A percentile compares a stretch with the other conserved stretches of the same genome.
Evolutionary conservation across 2,797 vertebrate species (phyloP).

Genomic region (Heteromormyrus szaboi): DNA sequence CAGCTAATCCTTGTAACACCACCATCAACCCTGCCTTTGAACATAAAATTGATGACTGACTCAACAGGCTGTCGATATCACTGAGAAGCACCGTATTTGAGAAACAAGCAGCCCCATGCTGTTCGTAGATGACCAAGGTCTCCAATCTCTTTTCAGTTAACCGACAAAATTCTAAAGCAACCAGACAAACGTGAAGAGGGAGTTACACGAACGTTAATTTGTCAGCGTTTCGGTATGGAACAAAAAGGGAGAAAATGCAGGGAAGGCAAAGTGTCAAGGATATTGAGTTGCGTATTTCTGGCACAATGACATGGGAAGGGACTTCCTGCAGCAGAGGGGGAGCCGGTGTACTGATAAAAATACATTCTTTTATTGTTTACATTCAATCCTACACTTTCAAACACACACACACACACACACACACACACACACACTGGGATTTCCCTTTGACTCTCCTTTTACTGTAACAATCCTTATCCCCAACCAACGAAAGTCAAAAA

Average conservation of each 20-base stretch:
- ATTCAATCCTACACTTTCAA: not conserved
- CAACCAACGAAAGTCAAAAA: not conserved
- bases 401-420: too few relatives aligned
- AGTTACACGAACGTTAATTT: not conserved
- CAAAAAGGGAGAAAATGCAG: not conserved
- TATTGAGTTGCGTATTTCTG: not conserved
- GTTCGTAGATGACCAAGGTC: not conserved
- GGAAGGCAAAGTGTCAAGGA: not conserved
- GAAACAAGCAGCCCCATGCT: not conserved
- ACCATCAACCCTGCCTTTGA: not conserved
- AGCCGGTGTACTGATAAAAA: not conserved
- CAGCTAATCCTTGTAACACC: not conserved
- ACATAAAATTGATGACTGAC: not conserved
- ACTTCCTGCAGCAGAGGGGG: not conserved
- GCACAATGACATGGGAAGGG: not conserved
- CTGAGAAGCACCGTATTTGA: not conserved
- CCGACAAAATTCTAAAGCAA: not conserved
- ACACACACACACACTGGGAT: not conserved
- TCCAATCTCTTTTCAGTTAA: not conserved
- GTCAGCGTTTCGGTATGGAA: not conserved
- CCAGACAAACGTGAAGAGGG: not conserved
- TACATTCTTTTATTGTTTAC: conserved; percentile 16
- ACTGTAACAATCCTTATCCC: not conserved
- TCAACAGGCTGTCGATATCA: not conserved
- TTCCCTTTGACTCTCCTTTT: not conserved